Evolutionary conservation across 2,113 vertebrate species (phyloP), one percentile per base, ranked within the genome.

Genomic region (Nothobranchius kuhntae): DNA sequence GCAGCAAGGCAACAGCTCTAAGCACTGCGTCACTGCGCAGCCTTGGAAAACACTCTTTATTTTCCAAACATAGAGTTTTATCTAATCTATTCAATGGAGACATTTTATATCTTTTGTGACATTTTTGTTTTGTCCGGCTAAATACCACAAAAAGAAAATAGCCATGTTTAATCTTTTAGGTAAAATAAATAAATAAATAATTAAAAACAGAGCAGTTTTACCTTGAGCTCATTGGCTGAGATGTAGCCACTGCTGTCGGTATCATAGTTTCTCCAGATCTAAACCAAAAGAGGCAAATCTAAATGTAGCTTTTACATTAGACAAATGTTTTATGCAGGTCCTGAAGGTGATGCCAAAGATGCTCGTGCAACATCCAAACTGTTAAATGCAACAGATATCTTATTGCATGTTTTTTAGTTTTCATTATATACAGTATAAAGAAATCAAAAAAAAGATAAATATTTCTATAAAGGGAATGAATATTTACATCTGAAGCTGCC

Each of bases 221-320:
- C 96, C 82, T 85, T 89, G 45, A 98, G 95, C 68, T 98, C 95
- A 0, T 75, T 58, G 4, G 93, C 91, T 61, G 95, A 98, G 85
- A 98, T 95, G 89, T 93, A 98, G 69, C 96, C 97, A 68, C 96
- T 98, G 93, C 96, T 95, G 85, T 98, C 96, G 0, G 92, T 81
- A 52, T 98, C 96, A 0, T 98, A 98, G 80, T 91, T 94, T 59
- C 95, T 94, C 96, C 96, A 98, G 78, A 98, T 97, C 97, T 98
- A 79, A 64, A 53, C 15, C 57, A 58, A 14, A 72, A 42, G 51
- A 26, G 3, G 35, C 0, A 14, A 13, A 10, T 15, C 1, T 30
- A 4, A 40, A 40, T 7, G 4, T 1, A 40, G 1, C 38, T 3
- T 40, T 0, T 38, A 6, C 4, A 0, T 38, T 7, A 38, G 4